Evolutionary conservation across 2,113 vertebrate genomes (phyloP).

Genomic region (Tringa solitaria): DNA sequence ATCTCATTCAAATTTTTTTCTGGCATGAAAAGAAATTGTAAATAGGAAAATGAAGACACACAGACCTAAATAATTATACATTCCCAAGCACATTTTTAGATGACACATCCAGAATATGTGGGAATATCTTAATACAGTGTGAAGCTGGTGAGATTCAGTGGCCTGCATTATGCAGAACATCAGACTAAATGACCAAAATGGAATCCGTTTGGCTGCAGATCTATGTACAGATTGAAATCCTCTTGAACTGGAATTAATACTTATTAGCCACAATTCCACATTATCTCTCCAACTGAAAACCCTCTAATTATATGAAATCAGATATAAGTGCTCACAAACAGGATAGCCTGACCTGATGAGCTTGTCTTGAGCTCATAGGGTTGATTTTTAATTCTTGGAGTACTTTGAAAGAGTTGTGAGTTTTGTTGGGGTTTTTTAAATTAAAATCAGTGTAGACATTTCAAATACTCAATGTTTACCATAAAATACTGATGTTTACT

Average conservation of each 20-base stretch:
- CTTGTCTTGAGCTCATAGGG: not conserved
- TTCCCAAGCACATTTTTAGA: not conserved
- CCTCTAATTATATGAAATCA: not conserved
- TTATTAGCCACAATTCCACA: not conserved
- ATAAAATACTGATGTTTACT: not conserved
- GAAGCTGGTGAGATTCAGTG: not conserved
- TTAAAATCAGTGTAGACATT: not conserved
- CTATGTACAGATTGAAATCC: not conserved
- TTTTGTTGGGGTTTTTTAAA: not conserved
- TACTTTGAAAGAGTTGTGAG: not conserved
- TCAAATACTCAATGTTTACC: not conserved
- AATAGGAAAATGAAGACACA: not conserved
- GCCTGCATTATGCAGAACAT: not conserved
- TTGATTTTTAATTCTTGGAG: not conserved
- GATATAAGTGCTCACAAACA: not conserved
- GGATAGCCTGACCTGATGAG: not conserved
- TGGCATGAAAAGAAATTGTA: not conserved
- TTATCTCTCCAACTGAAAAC: not conserved
- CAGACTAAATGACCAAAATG: not conserved
- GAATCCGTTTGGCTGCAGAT: not conserved
- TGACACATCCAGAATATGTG: not conserved
- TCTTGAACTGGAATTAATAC: constrained; percentile 21
- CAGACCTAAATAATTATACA: not conserved
- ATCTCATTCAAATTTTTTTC: not conserved
- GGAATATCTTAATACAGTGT: not conserved